Conservation (phyloP, 2,797 vertebrate species). For the Gymnodraco acuticeps region DNA sequence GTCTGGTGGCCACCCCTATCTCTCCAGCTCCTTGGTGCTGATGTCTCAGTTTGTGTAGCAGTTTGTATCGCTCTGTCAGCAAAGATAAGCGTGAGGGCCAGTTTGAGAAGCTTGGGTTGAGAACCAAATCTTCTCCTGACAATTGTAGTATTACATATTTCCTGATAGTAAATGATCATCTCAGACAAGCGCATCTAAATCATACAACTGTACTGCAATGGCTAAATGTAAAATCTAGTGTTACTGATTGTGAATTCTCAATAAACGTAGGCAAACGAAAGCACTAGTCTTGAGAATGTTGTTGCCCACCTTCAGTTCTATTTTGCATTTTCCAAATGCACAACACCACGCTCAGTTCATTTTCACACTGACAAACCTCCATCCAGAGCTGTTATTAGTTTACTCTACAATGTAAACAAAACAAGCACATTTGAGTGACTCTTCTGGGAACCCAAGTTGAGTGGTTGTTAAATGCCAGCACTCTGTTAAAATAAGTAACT, state of each 20-base stretch:
- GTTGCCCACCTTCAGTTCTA: constrained; percentile 14
- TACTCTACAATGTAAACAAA: no score
- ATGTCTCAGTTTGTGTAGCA: constrained; percentile 22
- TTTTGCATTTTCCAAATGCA: constrained; percentile 19
- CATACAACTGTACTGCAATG: background rate
- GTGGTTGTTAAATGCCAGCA: background rate
- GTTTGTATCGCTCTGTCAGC: constrained; percentile 49
- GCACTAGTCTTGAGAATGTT: background rate
- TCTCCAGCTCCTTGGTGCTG: constrained; percentile 19
- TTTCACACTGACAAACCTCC: constrained; percentile 8
- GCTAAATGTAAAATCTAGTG: background rate
- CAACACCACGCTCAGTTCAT: background rate
- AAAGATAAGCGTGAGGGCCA: constrained; percentile 19
- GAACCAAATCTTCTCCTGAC: background rate
- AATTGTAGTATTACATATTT: background rate
- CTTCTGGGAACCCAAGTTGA: background rate
- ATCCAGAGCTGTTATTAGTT: background rate
- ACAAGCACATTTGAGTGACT: background rate
- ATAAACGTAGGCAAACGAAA: background rate
- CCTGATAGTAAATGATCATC: background rate
- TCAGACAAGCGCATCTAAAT: background rate
- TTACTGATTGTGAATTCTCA: background rate
- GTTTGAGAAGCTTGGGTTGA: constrained; percentile 15
- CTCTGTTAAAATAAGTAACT: background rate
- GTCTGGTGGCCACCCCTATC: background rate